These are phyloP conservation scores for Limnephilus marmoratus DNA, from an alignment of 2,888 invertebrate genomes.

Conservation along the genomic window DNA sequence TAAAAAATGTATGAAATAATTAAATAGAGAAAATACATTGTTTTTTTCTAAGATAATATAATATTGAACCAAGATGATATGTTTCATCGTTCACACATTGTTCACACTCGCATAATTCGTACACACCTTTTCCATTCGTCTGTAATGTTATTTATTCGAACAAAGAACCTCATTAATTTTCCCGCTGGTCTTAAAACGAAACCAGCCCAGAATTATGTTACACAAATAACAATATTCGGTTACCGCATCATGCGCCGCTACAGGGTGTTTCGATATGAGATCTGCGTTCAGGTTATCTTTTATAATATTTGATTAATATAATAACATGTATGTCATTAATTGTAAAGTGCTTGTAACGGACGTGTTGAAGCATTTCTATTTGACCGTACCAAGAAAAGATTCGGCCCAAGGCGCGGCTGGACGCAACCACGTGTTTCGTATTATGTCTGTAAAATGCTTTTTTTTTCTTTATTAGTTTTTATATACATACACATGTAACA, in stretches of 20 bases:
- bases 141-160: not conserved
- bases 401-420: no score
- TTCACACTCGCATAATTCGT: not conserved
- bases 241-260: not conserved
- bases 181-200: constrained; percentile 23
- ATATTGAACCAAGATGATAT: not conserved
- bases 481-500: no score
- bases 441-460: no score
- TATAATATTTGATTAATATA: no score
- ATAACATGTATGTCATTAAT: no score
- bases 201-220: constrained; percentile 2
- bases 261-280: not conserved
- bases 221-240: constrained; percentile 24
- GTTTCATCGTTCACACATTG: not conserved
- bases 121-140: not conserved
- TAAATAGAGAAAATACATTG: not conserved
- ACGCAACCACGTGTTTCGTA: no score
- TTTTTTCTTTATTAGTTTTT: no score
- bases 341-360: no score
- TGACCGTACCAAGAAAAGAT: no score
- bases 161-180: constrained; percentile 33
- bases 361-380: no score
- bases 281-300: not conserved
- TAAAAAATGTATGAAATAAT: not conserved
- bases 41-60: no score